These are phyloP conservation scores for Hydrolagus affinis DNA, from an alignment of 2,113 vertebrate genomes.

Conservation along the genomic window DNA sequence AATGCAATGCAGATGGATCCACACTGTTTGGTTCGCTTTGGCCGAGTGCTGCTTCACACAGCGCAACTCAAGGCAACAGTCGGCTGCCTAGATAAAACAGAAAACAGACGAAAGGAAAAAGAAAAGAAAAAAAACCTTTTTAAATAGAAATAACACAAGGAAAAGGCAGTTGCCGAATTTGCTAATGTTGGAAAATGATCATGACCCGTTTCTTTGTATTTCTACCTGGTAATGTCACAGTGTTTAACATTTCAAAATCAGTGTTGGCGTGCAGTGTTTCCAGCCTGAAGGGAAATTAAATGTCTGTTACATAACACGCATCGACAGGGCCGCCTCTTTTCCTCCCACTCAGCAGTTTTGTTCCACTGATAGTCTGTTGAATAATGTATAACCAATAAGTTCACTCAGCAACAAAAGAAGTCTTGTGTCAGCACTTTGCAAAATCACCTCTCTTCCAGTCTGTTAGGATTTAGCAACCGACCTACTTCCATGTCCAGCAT, in stretches of 20 bases:
- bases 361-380: neutral
- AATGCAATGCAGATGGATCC: too few species aligned
- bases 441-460: neutral
- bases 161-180: neutral
- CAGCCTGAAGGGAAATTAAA: neutral
- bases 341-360: neutral
- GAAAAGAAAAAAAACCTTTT: too few species aligned
- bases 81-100: neutral
- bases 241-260: too few species aligned
- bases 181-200: neutral
- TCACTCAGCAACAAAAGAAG: conserved; percentile 4
- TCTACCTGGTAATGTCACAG: neutral
- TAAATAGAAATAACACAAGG: too few species aligned
- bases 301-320: neutral
- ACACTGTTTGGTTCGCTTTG: too few species aligned
- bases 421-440: neutral
- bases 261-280: too few species aligned
- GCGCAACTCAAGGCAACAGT: neutral
- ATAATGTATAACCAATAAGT: neutral
- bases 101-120: neutral
- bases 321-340: neutral
- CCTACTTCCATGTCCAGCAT: neutral
- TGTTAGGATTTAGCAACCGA: conserved; percentile 6
- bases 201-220: neutral
- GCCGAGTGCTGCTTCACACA: too few species aligned